Evolutionary conservation across 2,888 invertebrate species (phyloP).

Genomic region (Eupeodes latifasciatus): DNA sequence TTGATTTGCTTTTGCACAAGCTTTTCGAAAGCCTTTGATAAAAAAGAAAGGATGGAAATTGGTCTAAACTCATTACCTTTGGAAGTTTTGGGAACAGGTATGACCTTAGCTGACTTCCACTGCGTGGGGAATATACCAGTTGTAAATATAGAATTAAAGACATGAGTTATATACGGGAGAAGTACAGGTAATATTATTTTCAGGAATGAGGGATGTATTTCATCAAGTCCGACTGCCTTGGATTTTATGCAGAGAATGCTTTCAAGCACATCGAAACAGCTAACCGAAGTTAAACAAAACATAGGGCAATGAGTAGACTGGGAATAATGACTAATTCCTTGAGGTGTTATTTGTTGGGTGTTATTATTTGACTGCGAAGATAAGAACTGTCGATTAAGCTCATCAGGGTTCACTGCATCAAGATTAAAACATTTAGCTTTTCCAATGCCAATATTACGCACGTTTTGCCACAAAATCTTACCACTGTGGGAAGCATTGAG

Average conservation of each 20-base stretch:
- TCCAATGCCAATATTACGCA: constrained; percentile 2
- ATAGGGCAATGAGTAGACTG: background rate
- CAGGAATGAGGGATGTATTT: no score
- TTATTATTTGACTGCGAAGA: background rate
- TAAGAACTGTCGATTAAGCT: background rate
- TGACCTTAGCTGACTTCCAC: no score
- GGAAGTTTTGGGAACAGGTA: no score
- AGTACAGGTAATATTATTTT: no score
- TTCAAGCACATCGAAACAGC: background rate
- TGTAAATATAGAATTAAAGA: no score
- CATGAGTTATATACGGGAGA: no score
- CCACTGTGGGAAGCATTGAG: background rate
- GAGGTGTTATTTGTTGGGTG: background rate
- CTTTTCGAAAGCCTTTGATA: no score
- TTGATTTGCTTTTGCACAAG: no score
- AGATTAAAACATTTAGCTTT: background rate
- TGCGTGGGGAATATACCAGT: no score
- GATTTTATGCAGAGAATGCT: background rate
- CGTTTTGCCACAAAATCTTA: constrained; percentile 2
- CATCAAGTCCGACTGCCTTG: no score
- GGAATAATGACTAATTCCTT: background rate
- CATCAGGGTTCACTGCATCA: background rate
- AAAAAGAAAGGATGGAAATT: no score
- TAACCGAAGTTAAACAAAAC: background rate
- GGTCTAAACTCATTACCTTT: no score